Percentiles rank a stretch among this genome's conserved stretches.
Conservation (phyloP, 2,797 vertebrate genomes). For the Micropoecilia bifurca region DNA sequence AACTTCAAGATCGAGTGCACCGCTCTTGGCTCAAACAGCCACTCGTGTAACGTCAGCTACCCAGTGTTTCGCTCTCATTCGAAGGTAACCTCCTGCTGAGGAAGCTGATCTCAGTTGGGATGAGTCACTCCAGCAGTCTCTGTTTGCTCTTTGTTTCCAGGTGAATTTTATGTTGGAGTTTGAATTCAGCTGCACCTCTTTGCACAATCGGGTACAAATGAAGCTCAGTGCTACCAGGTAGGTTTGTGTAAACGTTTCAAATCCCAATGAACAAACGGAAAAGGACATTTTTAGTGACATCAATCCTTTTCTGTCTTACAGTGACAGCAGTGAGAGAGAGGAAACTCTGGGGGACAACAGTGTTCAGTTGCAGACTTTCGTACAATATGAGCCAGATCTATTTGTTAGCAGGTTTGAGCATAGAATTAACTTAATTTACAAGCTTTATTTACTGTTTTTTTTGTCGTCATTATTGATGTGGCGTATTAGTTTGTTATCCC, state of each 20-base stretch:
- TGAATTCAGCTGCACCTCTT: slow-evolving; percentile 89
- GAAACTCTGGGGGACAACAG: slow-evolving; percentile 85
- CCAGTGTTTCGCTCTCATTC: slow-evolving; percentile 89
- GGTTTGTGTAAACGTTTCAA: background rate
- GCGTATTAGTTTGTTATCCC: too few relatives aligned
- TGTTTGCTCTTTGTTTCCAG: slow-evolving; percentile 67
- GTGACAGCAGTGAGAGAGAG: slow-evolving; percentile 87
- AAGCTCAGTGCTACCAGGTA: slow-evolving; percentile 86
- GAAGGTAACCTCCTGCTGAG: slow-evolving; percentile 74
- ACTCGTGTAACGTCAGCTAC: slow-evolving; percentile 88
- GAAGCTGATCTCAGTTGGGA: slow-evolving; percentile 37
- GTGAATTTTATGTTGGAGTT: slow-evolving; percentile 91
- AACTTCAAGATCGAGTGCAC: slow-evolving; percentile 89
- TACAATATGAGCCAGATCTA: slow-evolving; percentile 90
- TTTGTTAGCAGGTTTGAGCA: slow-evolving; percentile 86
- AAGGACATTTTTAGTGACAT: background rate
- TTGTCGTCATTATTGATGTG: background rate
- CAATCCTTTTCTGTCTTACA: slow-evolving; percentile 58
- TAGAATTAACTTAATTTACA: background rate
- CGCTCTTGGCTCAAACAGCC: slow-evolving; percentile 77
- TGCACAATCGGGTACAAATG: slow-evolving; percentile 85
- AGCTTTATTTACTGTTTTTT: background rate
- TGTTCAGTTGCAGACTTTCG: slow-evolving; percentile 78
- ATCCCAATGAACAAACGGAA: background rate
- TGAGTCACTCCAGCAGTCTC: slow-evolving; percentile 22